These are phyloP conservation scores for Hypomecis punctinalis DNA, from an alignment of 2,888 invertebrate species.

Conservation along the genomic window DNA sequence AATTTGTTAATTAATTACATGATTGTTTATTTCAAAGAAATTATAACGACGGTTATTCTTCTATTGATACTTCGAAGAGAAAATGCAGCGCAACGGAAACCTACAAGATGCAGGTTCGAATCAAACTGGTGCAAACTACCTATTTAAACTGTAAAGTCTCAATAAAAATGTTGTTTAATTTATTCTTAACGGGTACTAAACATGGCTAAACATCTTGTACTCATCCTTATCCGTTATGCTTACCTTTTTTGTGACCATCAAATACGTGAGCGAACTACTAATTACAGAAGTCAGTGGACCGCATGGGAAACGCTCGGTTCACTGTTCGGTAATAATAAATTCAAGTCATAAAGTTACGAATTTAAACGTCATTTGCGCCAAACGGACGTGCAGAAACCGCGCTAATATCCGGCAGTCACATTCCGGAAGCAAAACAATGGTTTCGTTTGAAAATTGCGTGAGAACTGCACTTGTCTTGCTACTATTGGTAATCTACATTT, in stretches of 20 bases:
- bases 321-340: slow-evolving; percentile 13
- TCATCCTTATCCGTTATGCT: slow-evolving; percentile 39
- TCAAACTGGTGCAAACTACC: background rate
- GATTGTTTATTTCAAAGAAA: too few relatives aligned
- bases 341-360: slow-evolving; percentile 17
- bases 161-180: slow-evolving; percentile 30
- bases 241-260: slow-evolving; percentile 40
- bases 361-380: slow-evolving; percentile 26
- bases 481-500: slow-evolving; percentile 7
- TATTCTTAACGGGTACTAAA: slow-evolving; percentile 32
- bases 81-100: background rate
- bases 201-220: slow-evolving; percentile 35
- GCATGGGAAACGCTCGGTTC: slow-evolving; percentile 29
- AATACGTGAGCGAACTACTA: slow-evolving; percentile 38
- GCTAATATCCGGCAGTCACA: slow-evolving; percentile 37
- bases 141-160: slow-evolving; percentile 24
- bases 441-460: slow-evolving; percentile 39
- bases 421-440: slow-evolving; percentile 43
- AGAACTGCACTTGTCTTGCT: slow-evolving; percentile 36
- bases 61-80: too few relatives aligned
- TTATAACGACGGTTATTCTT: too few relatives aligned
- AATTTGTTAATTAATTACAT: too few relatives aligned
- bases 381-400: slow-evolving; percentile 35
- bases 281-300: slow-evolving; percentile 41
- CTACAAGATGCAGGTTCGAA: background rate